These are phyloP conservation scores for Silurus aristotelis DNA, from an alignment of 2,797 vertebrate genomes.

Conservation along the genomic window DNA sequence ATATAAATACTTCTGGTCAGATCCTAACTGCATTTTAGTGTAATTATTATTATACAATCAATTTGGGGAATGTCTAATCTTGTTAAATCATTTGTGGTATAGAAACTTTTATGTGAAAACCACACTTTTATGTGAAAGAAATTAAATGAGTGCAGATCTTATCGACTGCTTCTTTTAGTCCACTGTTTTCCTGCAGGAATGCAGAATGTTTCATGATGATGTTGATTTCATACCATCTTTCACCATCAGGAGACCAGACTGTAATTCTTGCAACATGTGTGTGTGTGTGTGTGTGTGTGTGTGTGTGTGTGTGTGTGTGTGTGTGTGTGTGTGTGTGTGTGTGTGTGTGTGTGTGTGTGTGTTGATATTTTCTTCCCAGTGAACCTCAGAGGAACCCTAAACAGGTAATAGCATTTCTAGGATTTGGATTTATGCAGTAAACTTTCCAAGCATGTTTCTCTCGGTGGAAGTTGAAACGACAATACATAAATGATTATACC, in stretches of 20 bases:
- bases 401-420: slow-evolving; percentile 45
- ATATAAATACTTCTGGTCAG: no score
- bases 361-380: slow-evolving; percentile 36
- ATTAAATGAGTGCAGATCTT: neutral
- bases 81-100: neutral
- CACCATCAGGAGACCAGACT: slow-evolving; percentile 46
- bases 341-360: slow-evolving; percentile 26
- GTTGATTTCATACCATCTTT: slow-evolving; percentile 39
- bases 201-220: slow-evolving; percentile 14
- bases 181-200: slow-evolving; percentile 16
- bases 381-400: slow-evolving; percentile 48
- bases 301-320: slow-evolving; percentile 11
- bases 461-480: neutral
- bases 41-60: neutral
- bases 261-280: slow-evolving; percentile 1
- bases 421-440: slow-evolving; percentile 36
- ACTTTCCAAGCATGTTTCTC: slow-evolving; percentile 24
- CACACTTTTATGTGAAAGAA: no score
- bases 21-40: no score
- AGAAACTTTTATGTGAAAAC: neutral
- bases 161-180: slow-evolving; percentile 2
- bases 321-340: slow-evolving; percentile 23
- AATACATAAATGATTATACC: slow-evolving; percentile 27
- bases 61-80: neutral
- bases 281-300: slow-evolving; percentile 20